These are phyloP conservation scores for Rotaria magnacalcarata DNA, from an alignment of 2,888 invertebrate species.

Conservation along the genomic window DNA sequence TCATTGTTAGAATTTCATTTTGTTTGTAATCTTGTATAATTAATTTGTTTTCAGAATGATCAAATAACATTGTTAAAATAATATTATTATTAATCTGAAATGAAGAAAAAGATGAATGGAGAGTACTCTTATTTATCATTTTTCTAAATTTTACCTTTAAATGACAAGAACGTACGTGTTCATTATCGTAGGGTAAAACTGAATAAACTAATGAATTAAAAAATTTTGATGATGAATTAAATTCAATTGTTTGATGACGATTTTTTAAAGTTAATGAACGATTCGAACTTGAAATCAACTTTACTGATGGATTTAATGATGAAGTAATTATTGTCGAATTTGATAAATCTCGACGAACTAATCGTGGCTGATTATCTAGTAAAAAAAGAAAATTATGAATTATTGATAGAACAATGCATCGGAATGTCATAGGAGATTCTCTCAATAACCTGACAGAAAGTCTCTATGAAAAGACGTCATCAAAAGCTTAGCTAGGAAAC, in stretches of 20 bases:
- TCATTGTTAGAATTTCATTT: constrained; percentile 15
- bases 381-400: not conserved
- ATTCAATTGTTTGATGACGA: not conserved
- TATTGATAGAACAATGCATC: too few relatives aligned
- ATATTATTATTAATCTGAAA: constrained; percentile 3
- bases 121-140: too few relatives aligned
- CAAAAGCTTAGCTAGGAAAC: too few relatives aligned
- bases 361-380: not conserved
- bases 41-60: constrained; percentile 13
- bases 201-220: not conserved
- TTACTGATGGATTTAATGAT: not conserved
- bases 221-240: not conserved
- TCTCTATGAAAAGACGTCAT: too few relatives aligned
- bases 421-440: too few relatives aligned
- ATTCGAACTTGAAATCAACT: not conserved
- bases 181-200: not conserved
- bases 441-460: too few relatives aligned
- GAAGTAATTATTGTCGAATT: not conserved
- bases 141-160: not conserved
- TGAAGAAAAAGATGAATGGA: not conserved
- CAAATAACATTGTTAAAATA: not conserved
- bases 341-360: not conserved
- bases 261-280: not conserved
- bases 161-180: not conserved
- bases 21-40: not conserved